These are phyloP conservation scores for Seriola aureovittata DNA, from an alignment of 2,113 vertebrate genomes.

Conservation along the genomic window DNA sequence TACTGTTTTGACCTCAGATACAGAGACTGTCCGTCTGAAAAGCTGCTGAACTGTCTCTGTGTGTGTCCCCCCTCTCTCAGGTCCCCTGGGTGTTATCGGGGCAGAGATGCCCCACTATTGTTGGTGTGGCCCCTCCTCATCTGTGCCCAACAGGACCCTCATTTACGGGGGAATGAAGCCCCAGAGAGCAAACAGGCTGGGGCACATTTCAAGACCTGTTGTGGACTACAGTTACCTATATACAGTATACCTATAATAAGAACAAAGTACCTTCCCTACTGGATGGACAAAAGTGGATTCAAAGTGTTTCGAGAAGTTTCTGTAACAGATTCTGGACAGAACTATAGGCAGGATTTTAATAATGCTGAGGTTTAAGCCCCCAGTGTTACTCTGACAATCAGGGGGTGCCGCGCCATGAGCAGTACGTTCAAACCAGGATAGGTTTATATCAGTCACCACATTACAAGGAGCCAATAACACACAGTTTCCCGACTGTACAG, in stretches of 20 bases:
- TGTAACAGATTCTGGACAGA: background rate
- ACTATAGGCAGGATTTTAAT: background rate
- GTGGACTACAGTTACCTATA: background rate
- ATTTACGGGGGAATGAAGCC: slow-evolving; percentile 15
- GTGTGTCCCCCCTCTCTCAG: background rate
- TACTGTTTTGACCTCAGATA: slow-evolving; percentile 11
- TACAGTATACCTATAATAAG: background rate
- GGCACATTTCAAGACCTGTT: background rate
- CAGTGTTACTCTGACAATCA: too few species aligned
- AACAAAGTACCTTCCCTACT: background rate
- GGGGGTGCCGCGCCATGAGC: too few species aligned
- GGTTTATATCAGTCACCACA: too few species aligned
- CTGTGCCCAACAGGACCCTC: background rate
- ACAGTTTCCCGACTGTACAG: too few species aligned
- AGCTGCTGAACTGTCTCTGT: slow-evolving; percentile 16
- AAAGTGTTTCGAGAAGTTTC: background rate
- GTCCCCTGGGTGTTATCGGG: slow-evolving; percentile 18
- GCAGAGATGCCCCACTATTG: slow-evolving; percentile 53
- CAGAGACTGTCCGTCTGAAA: slow-evolving; percentile 13
- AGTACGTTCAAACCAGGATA: too few species aligned
- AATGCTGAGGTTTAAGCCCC: too few species aligned
- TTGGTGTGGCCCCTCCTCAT: slow-evolving; percentile 71
- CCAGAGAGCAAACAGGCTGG: background rate
- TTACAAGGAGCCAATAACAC: too few species aligned
- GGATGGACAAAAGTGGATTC: too few species aligned